Base-by-base conservation (phyloP, 2,113 vertebrate genomes). In the Vulpes lagopus region DNA sequence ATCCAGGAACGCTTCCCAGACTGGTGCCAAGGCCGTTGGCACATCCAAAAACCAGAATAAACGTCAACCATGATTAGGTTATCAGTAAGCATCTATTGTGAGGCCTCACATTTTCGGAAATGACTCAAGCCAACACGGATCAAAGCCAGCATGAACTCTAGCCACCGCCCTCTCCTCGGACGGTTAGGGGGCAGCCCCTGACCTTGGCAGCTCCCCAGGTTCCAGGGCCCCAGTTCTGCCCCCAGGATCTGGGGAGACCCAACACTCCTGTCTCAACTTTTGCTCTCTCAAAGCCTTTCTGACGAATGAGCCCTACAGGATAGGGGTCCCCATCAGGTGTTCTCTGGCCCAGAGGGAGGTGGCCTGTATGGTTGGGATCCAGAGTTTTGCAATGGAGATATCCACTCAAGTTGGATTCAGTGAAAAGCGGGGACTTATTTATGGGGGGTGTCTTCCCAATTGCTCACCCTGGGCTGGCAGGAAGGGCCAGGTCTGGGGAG, bases 101-200 rank as follows among this genome's bases (percentile, higher is more conserved):
- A n/a, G 32, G 53, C 3, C 51, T 60, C 19, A 4, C 0, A n/a
- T 85, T 88, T 76, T 69, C n/a, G 76, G 84, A 96, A 82, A 81
- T 8, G 9, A 14, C 11, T 83, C 60, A 20, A 4, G 35, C 71
- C 16, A 0, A 8, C 30, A 5, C 22, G 19, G 27, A 59, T 27
- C 32, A 53, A 76, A 17, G 43, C 53, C 30, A 74, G 55, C 4
- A 5, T 1, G 38, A 20, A 27, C 43, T 49, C 22, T 2, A 9
- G 43, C n/a, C 14, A 0, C 25, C 0, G 30, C 35, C 32, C n/a
- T 27, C 4, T 0, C 11, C 35, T 32, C 3, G 4, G 69, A 20
- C 1, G 6, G 35, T 2, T 5, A n/a, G 38, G n/a, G 67, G 79
- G 55, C 11, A 57, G 69, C 59, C 76, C n/a, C 9, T 22, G n/a